Base-by-base conservation (phyloP, 2,113 vertebrate genomes). In the Sakesphorus luctuosus region DNA sequence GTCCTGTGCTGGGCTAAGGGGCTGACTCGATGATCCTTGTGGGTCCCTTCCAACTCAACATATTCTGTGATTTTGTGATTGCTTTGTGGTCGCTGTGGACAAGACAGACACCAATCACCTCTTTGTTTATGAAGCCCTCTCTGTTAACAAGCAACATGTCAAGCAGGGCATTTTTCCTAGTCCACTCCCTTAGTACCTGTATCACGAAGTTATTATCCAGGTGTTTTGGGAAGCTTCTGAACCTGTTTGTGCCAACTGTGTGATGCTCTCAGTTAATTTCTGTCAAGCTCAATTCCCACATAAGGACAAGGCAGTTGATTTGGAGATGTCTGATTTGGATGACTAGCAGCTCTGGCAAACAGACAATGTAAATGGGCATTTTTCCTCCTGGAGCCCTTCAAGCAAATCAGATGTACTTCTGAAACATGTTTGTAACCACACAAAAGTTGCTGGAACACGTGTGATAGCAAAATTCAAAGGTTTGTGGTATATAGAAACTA, bases 351-450 rank as follows among this genome's bases (percentile, higher is more conserved):
- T 77, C 75, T 74, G 55, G 38, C 6, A 81, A 46, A 58, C 0
- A 5, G 46, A 24, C 20, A 21, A 5, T 53, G 38, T 19, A 67
- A 76, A 71, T 0, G 0, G 7, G 4, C 2, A 0, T 65, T 94
- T 73, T 31, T 79, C 73, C 49, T 81, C 20, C 55, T 49, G 10
- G 13, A 69, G 31, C 4, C 19, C 23, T 38, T 88, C 23, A 83
- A 24, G 25, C 4, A 88, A 56, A 80, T n/a, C 19, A 83, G 44
- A 36, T 9, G 5, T 36, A 35, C 15, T 47, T 85, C 36, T 53
- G 55, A 65, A 76, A 62, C 12, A 6, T 5, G 2, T 18, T 95
- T 96, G 67, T 82, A 56, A 53, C 11, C 5, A 29, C 23, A 6
- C 7, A 38, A 58, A 84, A 1, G 35, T 36, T 82, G 23, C 12